Evolutionary conservation across 2,113 vertebrate genomes (phyloP), one percentile per base, ranked within the genome.

Genomic region (Eolophus roseicapilla): DNA sequence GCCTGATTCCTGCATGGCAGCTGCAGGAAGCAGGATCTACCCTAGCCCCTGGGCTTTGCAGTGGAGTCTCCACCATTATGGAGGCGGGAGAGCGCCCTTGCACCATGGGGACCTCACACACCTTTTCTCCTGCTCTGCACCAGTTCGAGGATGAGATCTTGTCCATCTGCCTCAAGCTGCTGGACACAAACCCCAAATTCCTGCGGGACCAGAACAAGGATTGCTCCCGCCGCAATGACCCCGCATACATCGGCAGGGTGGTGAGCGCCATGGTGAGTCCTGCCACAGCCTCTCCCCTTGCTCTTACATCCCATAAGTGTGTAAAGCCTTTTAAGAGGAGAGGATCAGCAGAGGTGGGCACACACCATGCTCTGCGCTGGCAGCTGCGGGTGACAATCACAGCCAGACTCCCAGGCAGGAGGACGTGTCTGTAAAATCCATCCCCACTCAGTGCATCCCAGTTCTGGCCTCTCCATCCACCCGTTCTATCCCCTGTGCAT

Each of bases 181-280:
- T 99, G 92, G 98, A 99, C 78, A 35, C 97, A n/a, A 99, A 98
- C 94, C 99, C 98, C 44, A 99, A 99, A 39, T 99, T 98, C 97
- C 47, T 98, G 69, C 91, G 86, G 75, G 88, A 99, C 13, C 96
- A 98, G 8, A 67, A 97, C 83, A 65, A 86, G 23, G 98, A 99
- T 41, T 98, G 98, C 92, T 98, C 98, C 17, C 95, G 92, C 27
- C 98, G 99, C 94, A 97, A 94, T 4, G 97, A 97, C 74, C 97
- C 99, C 0, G 69, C 98, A 50, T 99, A 99, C 6, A 96, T 99
- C 16, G 97, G 98, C 95, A 97, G 99, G 57, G 98, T 99, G 87
- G 97, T 99, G 84, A 99, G 99, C n/a, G 97, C 96, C 76, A 99
- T 99, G 99, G 99, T 99, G 94, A 97, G 98, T 94, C 25, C 41